A percentile compares a stretch with the other conserved stretches of the same genome.
phyloP scores from a whole-genome alignment of 2,888 invertebrate genomes.

The Hipparchia semele region DNA sequence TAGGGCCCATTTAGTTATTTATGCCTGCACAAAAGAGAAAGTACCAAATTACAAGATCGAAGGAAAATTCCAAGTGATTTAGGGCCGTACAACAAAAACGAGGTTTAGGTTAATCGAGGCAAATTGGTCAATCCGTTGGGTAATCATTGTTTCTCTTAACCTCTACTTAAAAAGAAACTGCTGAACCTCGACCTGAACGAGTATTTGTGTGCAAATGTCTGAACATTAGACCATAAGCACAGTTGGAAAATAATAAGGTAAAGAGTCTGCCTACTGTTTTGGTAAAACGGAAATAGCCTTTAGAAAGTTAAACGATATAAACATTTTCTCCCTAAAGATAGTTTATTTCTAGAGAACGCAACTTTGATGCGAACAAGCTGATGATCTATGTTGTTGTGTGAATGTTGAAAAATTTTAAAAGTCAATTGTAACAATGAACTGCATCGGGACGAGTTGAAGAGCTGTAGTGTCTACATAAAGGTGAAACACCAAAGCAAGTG shows the following conservation, averaged over 20 bases:
- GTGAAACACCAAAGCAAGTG: no score
- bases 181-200: conserved; percentile 31
- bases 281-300: conserved; percentile 4
- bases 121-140: conserved; percentile 52
- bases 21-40: conserved; percentile 47
- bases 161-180: conserved; percentile 44
- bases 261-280: conserved; percentile 12
- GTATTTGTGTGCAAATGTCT: conserved; percentile 28
- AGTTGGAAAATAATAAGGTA: conserved; percentile 36
- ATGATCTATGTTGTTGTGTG: neutral
- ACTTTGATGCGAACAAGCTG: neutral
- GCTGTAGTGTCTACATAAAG: no score
- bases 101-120: conserved; percentile 50
- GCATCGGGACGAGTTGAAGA: neutral
- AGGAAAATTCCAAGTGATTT: conserved; percentile 47
- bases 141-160: conserved; percentile 47
- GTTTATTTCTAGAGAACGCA: neutral
- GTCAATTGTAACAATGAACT: neutral
- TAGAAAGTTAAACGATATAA: conserved; percentile 6
- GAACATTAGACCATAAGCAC: conserved; percentile 37
- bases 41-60: conserved; percentile 47
- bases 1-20: conserved; percentile 28
- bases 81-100: conserved; percentile 42
- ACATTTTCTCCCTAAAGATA: neutral
- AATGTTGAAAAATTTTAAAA: neutral